phyloP scores from a whole-genome alignment of 2,888 invertebrate species.

The Tuberolachnus salignus region DNA sequence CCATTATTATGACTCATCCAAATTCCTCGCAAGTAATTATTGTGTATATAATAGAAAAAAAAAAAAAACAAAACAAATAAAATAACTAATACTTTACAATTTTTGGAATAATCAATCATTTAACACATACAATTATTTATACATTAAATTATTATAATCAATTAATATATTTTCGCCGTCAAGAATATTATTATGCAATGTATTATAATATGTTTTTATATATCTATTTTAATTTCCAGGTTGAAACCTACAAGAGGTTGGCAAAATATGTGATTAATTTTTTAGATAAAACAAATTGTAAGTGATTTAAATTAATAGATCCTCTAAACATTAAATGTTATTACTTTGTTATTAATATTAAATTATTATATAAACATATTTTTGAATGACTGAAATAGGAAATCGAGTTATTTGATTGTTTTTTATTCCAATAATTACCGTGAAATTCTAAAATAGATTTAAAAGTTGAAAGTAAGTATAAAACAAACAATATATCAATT shows the following conservation, averaged over 20 bases:
- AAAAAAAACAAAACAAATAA: neutral
- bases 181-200: too few species aligned
- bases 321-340: neutral
- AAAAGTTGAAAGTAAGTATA: neutral
- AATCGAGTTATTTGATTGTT: neutral
- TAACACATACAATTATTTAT: neutral
- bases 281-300: conserved; percentile 59
- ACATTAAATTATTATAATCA: too few species aligned
- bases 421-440: neutral
- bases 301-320: neutral
- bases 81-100: neutral
- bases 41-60: neutral
- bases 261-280: conserved; percentile 61
- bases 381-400: too few species aligned
- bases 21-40: conserved; percentile 63
- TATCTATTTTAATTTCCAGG: neutral
- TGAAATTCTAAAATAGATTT: neutral
- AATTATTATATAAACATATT: neutral
- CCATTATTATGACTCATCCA: conserved; percentile 74
- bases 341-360: neutral
- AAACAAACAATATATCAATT: too few species aligned
- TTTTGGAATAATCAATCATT: neutral
- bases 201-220: too few species aligned
- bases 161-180: neutral
- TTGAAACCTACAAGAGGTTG: conserved; percentile 61